These are phyloP conservation scores for Leptodactylus fallax DNA, from an alignment of 2,797 vertebrate species.

Conservation along the genomic window DNA sequence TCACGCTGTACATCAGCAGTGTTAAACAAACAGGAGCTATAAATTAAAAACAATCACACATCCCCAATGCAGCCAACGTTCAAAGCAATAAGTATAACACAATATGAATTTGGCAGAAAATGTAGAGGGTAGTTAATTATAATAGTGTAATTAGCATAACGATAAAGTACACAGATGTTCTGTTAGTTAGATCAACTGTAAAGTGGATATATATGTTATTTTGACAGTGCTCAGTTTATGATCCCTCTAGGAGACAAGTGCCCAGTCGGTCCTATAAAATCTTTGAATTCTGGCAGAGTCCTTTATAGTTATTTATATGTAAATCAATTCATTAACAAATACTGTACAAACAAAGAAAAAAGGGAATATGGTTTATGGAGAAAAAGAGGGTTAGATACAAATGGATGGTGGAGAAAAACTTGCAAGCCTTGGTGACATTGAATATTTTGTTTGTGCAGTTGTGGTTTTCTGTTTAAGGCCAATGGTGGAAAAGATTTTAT, in stretches of 20 bases:
- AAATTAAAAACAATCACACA: slow-evolving; percentile 54
- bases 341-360: neutral
- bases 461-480: neutral
- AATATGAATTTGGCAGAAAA: slow-evolving; percentile 59
- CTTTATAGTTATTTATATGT: slow-evolving; percentile 1
- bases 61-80: slow-evolving; percentile 21
- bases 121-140: slow-evolving; percentile 56
- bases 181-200: slow-evolving; percentile 50
- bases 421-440: neutral
- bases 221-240: slow-evolving; percentile 34
- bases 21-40: slow-evolving; percentile 44
- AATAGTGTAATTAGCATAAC: slow-evolving; percentile 57
- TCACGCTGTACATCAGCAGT: slow-evolving; percentile 28
- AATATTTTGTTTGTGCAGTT: neutral
- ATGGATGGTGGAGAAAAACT: neutral
- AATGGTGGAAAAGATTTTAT: too few species aligned
- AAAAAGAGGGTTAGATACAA: neutral
- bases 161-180: slow-evolving; percentile 59
- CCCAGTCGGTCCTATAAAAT: slow-evolving; percentile 11
- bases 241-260: neutral
- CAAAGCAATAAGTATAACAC: slow-evolving; percentile 49
- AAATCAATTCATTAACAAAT: slow-evolving; percentile 23
- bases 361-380: neutral
- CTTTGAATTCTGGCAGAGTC: slow-evolving; percentile 4
- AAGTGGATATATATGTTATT: slow-evolving; percentile 50